phyloP scores from a whole-genome alignment of 2,888 invertebrate genomes.

The Orgyia antiqua region DNA sequence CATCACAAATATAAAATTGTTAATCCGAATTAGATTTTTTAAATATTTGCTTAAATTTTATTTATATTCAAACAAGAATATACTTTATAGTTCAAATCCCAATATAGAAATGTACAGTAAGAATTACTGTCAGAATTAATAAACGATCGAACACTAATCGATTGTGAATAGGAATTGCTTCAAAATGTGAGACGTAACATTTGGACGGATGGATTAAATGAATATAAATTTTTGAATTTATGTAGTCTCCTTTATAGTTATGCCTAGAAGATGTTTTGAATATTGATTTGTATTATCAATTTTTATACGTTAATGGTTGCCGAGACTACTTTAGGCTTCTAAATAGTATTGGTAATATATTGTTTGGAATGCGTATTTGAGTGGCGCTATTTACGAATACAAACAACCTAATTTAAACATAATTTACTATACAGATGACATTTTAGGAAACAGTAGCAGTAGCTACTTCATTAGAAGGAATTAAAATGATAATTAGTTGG shows the following conservation, averaged over 20 bases:
- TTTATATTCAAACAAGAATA: constrained; percentile 49
- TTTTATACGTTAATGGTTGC: constrained; percentile 46
- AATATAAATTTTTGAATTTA: constrained; percentile 47
- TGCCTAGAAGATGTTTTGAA: constrained; percentile 35
- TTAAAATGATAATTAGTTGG: constrained; percentile 58
- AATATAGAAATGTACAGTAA: constrained; percentile 31
- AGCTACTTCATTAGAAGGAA: constrained; percentile 44
- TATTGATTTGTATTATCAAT: constrained; percentile 49
- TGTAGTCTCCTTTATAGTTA: constrained; percentile 38
- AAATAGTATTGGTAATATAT: constrained; percentile 30
- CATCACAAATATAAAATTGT: constrained; percentile 23
- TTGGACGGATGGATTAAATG: constrained; percentile 42
- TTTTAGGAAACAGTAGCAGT: constrained; percentile 52
- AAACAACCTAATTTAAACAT: constrained; percentile 39
- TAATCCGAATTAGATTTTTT: constrained; percentile 31
- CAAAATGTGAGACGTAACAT: constrained; percentile 42
- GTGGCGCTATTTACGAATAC: constrained; percentile 32
- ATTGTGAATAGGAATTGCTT: constrained; percentile 57
- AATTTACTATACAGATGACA: constrained; percentile 26
- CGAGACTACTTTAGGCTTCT: constrained; percentile 25
- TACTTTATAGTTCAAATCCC: constrained; percentile 45
- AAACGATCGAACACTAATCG: constrained; percentile 49
- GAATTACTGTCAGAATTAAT: constrained; percentile 39
- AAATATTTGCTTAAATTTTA: constrained; percentile 52
- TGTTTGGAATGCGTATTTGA: constrained; percentile 23